These are phyloP conservation scores for Hiodon alosoides DNA, from an alignment of 2,113 vertebrate species.

Conservation along the genomic window DNA sequence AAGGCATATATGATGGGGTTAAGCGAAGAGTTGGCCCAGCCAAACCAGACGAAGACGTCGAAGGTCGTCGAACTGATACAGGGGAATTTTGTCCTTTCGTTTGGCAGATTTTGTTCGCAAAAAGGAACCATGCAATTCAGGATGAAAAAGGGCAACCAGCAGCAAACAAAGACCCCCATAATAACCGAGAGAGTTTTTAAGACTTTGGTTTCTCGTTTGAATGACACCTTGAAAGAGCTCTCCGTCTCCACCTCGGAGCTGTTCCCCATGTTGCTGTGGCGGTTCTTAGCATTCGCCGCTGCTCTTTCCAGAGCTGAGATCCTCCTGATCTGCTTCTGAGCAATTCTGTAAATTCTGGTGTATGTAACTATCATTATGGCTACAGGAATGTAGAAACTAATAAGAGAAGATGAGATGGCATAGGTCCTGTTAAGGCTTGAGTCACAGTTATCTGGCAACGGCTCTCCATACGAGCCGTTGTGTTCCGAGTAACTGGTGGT, in stretches of 20 bases:
- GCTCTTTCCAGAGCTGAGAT: constrained; percentile 94
- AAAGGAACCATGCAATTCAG: constrained; percentile 98
- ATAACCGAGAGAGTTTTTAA: constrained; percentile 96
- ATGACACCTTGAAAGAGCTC: constrained; percentile 97
- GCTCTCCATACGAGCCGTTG: constrained; percentile 65
- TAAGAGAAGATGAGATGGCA: constrained; percentile 93
- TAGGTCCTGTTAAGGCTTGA: constrained; percentile 94
- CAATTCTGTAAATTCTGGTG: constrained; percentile 94
- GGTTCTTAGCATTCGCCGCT: constrained; percentile 91
- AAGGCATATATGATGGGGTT: constrained; percentile 99
- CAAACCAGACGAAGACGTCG: constrained; percentile 95
- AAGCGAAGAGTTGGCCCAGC: constrained; percentile 96
- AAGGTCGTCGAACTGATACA: constrained; percentile 93
- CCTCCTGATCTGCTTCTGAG: constrained; percentile 91
- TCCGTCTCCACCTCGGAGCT: constrained; percentile 76
- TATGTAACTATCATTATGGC: constrained; percentile 97
- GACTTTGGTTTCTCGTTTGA: constrained; percentile 97
- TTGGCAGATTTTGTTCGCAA: constrained; percentile 66
- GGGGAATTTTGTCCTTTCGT: constrained; percentile 69
- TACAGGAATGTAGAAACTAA: constrained; percentile 97
- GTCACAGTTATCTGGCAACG: constrained; percentile 82
- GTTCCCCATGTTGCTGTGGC: constrained; percentile 79
- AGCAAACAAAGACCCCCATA: constrained; percentile 98
- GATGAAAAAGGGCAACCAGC: constrained; percentile 96
- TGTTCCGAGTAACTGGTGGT: constrained; percentile 61